phyloP scores from a whole-genome alignment of 2,113 vertebrate species.

The Xiphophorus couchianus region DNA sequence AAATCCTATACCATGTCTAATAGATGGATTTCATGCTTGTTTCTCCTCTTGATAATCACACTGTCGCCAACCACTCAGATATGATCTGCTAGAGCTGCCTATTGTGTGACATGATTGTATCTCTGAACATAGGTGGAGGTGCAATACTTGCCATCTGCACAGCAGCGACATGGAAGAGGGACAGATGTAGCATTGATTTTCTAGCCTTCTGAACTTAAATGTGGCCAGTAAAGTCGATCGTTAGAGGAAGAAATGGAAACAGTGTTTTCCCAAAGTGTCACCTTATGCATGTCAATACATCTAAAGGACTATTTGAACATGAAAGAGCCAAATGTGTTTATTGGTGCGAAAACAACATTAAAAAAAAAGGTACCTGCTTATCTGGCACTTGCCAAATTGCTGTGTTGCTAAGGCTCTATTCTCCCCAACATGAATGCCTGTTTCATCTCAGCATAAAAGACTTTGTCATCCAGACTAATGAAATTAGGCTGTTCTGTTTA shows the following conservation, averaged over 20 bases:
- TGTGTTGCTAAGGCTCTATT: slow-evolving; percentile 50
- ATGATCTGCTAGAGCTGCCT: slow-evolving; percentile 16
- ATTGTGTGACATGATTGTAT: not conserved
- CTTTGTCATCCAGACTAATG: slow-evolving; percentile 17
- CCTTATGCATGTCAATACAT: not conserved
- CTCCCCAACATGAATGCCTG: slow-evolving; percentile 19
- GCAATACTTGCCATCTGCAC: not conserved
- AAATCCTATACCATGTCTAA: slow-evolving; percentile 43
- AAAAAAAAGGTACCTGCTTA: slow-evolving; percentile 12
- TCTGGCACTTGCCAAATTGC: slow-evolving; percentile 36
- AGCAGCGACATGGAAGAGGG: not conserved
- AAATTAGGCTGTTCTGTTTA: slow-evolving; percentile 40
- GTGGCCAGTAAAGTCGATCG: not conserved
- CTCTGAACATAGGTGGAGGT: not conserved
- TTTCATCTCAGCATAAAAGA: slow-evolving; percentile 31
- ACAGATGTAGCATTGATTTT: not conserved
- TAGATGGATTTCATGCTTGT: slow-evolving; percentile 41
- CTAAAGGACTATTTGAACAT: not conserved
- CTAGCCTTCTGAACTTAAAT: not conserved
- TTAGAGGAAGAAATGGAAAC: not conserved
- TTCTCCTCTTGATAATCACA: slow-evolving; percentile 9
- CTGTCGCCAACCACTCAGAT: slow-evolving; percentile 17
- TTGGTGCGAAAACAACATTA: slow-evolving; percentile 7
- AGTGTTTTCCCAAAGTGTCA: slow-evolving; percentile 7
- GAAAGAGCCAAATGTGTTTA: slow-evolving; percentile 5